phyloP scores from a whole-genome alignment of 2,888 invertebrate species.

The Erpobdella octoculata region DNA sequence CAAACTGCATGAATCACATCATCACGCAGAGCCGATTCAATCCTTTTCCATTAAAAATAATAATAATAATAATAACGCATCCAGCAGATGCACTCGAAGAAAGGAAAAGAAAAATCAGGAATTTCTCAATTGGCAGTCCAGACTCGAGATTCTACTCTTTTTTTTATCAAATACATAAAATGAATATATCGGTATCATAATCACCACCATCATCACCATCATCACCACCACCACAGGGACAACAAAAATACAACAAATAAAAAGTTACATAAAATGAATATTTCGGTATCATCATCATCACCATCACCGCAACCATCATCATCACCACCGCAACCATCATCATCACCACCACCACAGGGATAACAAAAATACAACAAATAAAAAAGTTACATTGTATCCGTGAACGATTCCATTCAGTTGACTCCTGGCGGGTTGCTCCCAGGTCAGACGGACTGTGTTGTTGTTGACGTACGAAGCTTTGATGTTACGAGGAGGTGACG shows the following conservation, averaged over 20 bases:
- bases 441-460: conserved; percentile 70
- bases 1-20: no score
- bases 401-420: conserved; percentile 73
- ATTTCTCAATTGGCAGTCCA: no score
- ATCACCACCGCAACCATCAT: not conserved
- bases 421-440: conserved; percentile 72
- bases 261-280: no score
- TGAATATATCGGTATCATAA: no score
- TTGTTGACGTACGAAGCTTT: conserved; percentile 72
- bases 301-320: not conserved
- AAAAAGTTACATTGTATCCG: conserved; percentile 74
- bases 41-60: no score
- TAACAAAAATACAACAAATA: not conserved
- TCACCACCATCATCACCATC: not conserved
- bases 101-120: no score
- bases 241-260: no score
- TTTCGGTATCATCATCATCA: not conserved
- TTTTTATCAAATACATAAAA: no score
- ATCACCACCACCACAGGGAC: not conserved
- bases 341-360: not conserved
- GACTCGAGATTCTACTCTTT: no score
- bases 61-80: no score
- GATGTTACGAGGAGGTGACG: conserved; percentile 70
- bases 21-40: no score
- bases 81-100: no score